A percentile compares a stretch with the other conserved stretches of the same genome.
Evolutionary conservation across 2,113 vertebrate genomes (phyloP).

Genomic region (Ascaphus truei): DNA sequence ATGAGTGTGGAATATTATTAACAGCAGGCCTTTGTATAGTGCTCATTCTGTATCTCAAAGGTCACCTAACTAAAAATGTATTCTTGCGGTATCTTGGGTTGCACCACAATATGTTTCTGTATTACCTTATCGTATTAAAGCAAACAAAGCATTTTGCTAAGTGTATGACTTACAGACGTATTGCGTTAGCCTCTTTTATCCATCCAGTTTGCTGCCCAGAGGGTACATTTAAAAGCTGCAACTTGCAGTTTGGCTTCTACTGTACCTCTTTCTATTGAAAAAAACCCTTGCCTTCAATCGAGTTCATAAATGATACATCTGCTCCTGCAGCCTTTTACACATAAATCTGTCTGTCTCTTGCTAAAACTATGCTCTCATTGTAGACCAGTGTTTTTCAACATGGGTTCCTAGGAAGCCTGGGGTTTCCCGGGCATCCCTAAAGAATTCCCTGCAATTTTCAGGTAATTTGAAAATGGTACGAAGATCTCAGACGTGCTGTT

Average conservation of each 20-base stretch:
- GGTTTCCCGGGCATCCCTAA: too few relatives aligned
- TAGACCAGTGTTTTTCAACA: neutral
- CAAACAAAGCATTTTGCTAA: neutral
- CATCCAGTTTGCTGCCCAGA: neutral
- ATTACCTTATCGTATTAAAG: neutral
- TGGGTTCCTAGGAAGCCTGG: too few relatives aligned
- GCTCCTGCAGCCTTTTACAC: neutral
- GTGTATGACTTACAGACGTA: constrained; percentile 3
- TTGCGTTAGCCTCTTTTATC: constrained; percentile 7
- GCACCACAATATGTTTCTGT: neutral
- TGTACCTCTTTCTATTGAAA: neutral
- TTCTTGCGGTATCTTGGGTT: too few relatives aligned
- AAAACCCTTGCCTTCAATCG: neutral
- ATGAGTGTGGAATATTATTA: neutral
- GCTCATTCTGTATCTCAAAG: neutral
- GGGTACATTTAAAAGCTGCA: neutral
- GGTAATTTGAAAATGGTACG: too few relatives aligned
- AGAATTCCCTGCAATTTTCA: too few relatives aligned
- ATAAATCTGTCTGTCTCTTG: neutral
- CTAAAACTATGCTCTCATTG: neutral
- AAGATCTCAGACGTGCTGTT: too few relatives aligned
- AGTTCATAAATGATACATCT: neutral
- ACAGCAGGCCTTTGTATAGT: neutral
- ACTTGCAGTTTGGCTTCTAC: neutral
- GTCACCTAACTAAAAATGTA: neutral